A percentile compares a stretch with the other conserved stretches of the same genome.
phyloP scores from a whole-genome alignment of 2,888 invertebrate genomes.

The Oligia fasciuncula region DNA sequence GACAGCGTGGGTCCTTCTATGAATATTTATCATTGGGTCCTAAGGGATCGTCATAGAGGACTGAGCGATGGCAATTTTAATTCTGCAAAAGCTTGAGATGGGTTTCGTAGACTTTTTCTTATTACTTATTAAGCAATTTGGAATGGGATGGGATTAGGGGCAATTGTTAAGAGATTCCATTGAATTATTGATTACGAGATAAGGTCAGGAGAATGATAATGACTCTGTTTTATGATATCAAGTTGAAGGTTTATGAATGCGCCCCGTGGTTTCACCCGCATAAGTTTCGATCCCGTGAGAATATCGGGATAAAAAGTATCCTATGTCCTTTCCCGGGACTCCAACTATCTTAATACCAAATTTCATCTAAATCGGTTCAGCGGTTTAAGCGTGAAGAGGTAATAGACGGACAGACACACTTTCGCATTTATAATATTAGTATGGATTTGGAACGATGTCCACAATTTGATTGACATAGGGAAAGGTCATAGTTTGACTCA shows the following conservation, averaged over 20 bases:
- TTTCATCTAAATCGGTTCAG: too few relatives aligned
- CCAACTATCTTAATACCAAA: too few relatives aligned
- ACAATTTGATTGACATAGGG: constrained; percentile 8
- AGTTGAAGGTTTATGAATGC: constrained; percentile 7
- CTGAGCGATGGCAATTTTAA: constrained; percentile 57
- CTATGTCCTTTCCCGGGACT: too few relatives aligned
- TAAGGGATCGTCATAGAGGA: constrained; percentile 46
- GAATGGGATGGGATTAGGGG: constrained; percentile 45
- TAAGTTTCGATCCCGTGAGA: too few relatives aligned
- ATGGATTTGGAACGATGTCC: neutral
- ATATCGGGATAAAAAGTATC: too few relatives aligned
- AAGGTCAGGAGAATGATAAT: constrained; percentile 9
- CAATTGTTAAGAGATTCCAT: constrained; percentile 28
- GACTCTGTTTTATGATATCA: constrained; percentile 11
- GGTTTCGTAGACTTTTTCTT: constrained; percentile 40
- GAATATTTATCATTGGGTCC: constrained; percentile 64
- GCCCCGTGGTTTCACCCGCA: too few relatives aligned
- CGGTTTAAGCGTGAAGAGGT: too few relatives aligned
- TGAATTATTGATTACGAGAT: constrained; percentile 38
- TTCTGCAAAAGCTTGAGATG: constrained; percentile 39
- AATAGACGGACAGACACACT: too few relatives aligned
- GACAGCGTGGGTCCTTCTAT: constrained; percentile 52
- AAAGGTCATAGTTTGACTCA: constrained; percentile 26
- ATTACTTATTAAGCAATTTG: constrained; percentile 59
- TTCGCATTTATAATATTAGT: too few relatives aligned